A percentile compares a stretch with the other conserved stretches of the same genome.
Conservation (phyloP, 2,113 vertebrate species). For the Crotalus tigris region DNA sequence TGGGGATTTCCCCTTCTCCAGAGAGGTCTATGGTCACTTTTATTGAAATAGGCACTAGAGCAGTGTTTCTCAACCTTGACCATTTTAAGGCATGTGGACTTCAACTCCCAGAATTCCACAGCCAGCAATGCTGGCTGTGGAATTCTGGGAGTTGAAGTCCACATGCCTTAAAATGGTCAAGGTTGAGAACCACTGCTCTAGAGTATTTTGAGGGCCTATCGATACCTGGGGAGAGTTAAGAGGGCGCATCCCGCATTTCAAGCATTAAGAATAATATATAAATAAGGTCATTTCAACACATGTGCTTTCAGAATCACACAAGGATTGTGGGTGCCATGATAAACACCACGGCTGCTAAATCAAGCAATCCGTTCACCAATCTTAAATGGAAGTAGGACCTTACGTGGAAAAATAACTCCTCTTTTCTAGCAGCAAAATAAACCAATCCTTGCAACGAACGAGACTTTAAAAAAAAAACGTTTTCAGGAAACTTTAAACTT, state of each 20-base stretch:
- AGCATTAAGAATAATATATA: constrained; percentile 19
- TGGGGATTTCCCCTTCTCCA: no score
- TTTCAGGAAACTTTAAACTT: neutral
- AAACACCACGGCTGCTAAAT: constrained; percentile 8
- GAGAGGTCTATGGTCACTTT: no score
- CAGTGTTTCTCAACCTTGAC: no score
- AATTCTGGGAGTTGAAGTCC: no score
- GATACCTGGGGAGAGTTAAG: constrained; percentile 35
- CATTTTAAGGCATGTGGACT: no score
- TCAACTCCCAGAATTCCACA: no score
- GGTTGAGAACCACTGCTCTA: neutral
- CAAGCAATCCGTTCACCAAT: constrained; percentile 16
- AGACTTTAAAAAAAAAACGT: constrained; percentile 7
- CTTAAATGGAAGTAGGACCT: constrained; percentile 23
- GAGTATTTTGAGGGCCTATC: constrained; percentile 12
- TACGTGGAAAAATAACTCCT: neutral
- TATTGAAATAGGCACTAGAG: no score
- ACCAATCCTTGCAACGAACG: neutral
- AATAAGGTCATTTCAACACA: neutral
- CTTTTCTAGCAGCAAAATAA: constrained; percentile 27
- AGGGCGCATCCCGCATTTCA: constrained; percentile 36
- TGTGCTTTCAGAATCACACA: constrained; percentile 29
- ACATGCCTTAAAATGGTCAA: no score
- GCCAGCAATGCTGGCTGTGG: no score
- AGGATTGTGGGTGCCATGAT: constrained; percentile 16